Evolutionary conservation across 2,888 invertebrate genomes (phyloP).

Genomic region (Prionchulus punctatus): DNA sequence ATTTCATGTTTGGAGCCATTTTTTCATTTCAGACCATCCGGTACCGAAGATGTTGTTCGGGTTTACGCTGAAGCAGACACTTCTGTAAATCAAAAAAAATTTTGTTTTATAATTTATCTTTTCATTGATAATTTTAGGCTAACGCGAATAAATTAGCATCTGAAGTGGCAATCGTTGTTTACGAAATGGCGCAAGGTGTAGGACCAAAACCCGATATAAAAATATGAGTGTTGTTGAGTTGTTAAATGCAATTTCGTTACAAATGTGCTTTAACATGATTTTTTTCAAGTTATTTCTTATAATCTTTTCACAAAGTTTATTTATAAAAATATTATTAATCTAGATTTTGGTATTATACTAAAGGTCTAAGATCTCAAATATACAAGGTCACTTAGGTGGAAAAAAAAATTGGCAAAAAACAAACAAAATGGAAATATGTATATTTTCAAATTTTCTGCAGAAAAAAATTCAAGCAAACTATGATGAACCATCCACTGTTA

Average conservation of each 20-base stretch:
- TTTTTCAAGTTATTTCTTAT: no score
- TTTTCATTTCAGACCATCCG: slow-evolving; percentile 65
- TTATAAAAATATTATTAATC: no score
- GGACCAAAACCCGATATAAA: background rate
- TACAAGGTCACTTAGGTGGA: background rate
- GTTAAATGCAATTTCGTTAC: no score
- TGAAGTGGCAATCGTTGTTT: slow-evolving; percentile 19
- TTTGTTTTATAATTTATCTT: no score
- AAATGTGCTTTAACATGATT: no score
- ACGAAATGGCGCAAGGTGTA: background rate
- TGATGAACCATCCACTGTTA: no score
- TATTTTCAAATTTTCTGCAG: background rate
- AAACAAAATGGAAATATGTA: background rate
- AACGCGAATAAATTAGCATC: slow-evolving; percentile 52
- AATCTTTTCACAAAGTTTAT: no score
- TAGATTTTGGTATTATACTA: no score
- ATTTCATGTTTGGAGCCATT: background rate
- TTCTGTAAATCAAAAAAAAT: slow-evolving; percentile 30
- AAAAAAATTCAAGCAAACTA: no score
- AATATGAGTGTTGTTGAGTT: background rate
- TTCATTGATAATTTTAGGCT: slow-evolving; percentile 27
- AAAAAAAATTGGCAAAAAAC: background rate
- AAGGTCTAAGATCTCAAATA: no score
- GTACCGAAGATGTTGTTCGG: slow-evolving; percentile 87
- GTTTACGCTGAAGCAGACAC: slow-evolving; percentile 86